Evolutionary conservation across 2,888 invertebrate genomes (phyloP), one percentile per base, ranked within the genome.

Genomic region (Drosophila anceps): DNA sequence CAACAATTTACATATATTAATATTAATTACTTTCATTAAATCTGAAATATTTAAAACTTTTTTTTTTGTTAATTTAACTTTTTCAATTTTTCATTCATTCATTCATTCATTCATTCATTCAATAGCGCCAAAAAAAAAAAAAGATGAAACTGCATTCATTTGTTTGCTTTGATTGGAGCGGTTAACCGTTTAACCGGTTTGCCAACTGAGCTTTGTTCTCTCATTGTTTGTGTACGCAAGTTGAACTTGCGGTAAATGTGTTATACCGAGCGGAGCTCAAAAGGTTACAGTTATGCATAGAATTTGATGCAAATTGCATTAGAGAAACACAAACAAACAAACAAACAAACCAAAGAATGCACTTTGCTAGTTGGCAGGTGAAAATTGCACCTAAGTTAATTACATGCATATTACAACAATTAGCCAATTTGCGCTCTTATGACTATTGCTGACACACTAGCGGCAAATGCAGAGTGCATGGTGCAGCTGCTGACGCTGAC

Each of bases 351-450:
- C 24, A 24, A 0, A 27, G 13, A 9, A n/a, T 9, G 24, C n/a
- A 20, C n/a, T 46, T 37, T 13, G 37, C 48, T 41, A n/a, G 44
- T 31, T 48, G 37, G 9, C 48, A 67, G 67, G 59, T 72, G 67
- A 53, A 54, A 64, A 72, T 50, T 39, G 59, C 44, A 33, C 48
- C 35, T 69, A 59, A 71, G 50, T 63, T 73, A 67, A 76, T 70
- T 64, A 51, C 46, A 60, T 79, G 79, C 69, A 69, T 62, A 73
- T 68, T 60, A 68, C 50, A 67, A 53, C 53, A 71, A 64, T 77
- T 62, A 61, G 75, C 75, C 75, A 53, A 65, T 76, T 69, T 80
- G 43, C 62, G 51, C 53, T 61, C 58, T 48, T 44, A 35, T 44
- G 48, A 73, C 57, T 69, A 66, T 65, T 65, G 46, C 37, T 15